Base-by-base conservation (phyloP, 2,113 vertebrate genomes). In the Sakesphorus luctuosus region DNA sequence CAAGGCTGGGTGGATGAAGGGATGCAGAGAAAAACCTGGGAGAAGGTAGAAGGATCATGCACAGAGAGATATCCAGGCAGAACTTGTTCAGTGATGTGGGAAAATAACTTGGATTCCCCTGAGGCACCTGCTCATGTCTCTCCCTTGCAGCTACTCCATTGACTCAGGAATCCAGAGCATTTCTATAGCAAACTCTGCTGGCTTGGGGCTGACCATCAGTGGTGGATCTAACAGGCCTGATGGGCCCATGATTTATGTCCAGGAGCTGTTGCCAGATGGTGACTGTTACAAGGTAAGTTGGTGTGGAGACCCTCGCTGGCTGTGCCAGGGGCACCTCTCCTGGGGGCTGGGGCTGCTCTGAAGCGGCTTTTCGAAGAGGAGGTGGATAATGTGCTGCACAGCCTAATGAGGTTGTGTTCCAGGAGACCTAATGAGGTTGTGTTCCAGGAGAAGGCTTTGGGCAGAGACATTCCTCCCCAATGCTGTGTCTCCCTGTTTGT, bases 151-250 rank as follows among this genome's bases (percentile, higher is more conserved):
- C 97, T 98, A 96, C 86, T 98, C 97, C 78, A 98, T 96, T 59
- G 99, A 99, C 93, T 98, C 98, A 33, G 98, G 98, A 84, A 99
- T 99, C 93, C 99, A 99, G 95, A 98, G 98, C 68, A 98, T 99
- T 77, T 98, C 98, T 46, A 78, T 99, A 80, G 95, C 98, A 25
- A 98, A 98, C 62, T 98, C 98, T 62, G 96, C 96, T 4, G 98
- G 97, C 93, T 93, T 99, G 75, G 99, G 99, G 44, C 97, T 99
- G 97, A 97, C 97, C 16, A 96, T 99, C 31, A 97, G 98, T 31
- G 99, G 99, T 59, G 99, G 99, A 66, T 98, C 98, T 75, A 99
- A 99, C 98, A 95, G 96, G 56, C 98, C 98, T 0, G 98, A 99
- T 2, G 99, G 99, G 10, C 99, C 99, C 6, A 98, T 98, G 17